Evolutionary conservation across 2,113 vertebrate genomes (phyloP).

Genomic region (Orcinus orca): DNA sequence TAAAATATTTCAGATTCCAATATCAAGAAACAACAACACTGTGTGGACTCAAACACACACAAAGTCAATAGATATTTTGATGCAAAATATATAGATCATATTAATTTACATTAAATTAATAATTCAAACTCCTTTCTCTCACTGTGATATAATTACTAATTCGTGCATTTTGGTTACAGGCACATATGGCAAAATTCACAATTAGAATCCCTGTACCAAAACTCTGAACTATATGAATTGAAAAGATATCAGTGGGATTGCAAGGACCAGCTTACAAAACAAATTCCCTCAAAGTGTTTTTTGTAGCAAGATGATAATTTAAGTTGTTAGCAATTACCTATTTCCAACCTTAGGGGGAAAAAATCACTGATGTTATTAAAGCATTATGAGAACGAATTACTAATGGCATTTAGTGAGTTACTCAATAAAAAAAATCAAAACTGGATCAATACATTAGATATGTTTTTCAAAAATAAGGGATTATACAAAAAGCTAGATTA

Average conservation of each 20-base stretch:
- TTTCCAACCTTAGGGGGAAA: not conserved
- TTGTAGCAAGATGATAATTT: not conserved
- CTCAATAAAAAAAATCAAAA: slow-evolving; percentile 19
- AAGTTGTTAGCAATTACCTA: not conserved
- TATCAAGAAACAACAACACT: slow-evolving; percentile 16
- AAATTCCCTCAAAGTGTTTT: not conserved
- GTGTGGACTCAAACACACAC: not conserved
- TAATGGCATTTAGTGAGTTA: not conserved
- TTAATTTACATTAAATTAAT: slow-evolving; percentile 29
- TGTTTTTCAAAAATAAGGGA: not conserved
- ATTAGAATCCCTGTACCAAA: not conserved
- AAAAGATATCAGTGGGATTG: not conserved
- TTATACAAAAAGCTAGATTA: not conserved
- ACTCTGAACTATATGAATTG: not conserved
- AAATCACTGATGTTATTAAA: not conserved
- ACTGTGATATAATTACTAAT: not conserved
- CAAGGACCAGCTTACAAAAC: not conserved
- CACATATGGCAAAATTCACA: not conserved
- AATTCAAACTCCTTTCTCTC: not conserved
- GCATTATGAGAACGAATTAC: not conserved
- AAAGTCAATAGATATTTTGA: not conserved
- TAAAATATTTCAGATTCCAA: not conserved
- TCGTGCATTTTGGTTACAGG: not conserved
- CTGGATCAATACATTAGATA: not conserved
- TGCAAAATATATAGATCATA: not conserved